Evolutionary conservation across 53 echinoderm and acorn worm species (phyloP).

Genomic region (Zoroaster sp.): DNA sequence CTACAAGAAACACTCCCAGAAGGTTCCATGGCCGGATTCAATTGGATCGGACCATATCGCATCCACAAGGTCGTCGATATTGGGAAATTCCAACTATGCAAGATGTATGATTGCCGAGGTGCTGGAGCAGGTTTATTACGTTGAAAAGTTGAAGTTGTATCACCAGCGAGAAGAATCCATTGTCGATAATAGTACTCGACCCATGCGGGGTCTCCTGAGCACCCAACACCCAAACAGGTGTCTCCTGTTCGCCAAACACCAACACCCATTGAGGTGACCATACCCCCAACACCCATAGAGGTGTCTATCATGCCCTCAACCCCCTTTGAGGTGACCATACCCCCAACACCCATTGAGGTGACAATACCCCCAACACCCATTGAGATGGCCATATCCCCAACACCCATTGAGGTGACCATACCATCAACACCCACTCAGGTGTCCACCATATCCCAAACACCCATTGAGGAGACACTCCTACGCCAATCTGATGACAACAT

Average conservation of each 20-base stretch:
- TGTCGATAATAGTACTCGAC: background rate
- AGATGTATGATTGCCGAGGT: background rate
- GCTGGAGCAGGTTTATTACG: background rate
- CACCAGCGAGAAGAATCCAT: background rate
- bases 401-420: background rate
- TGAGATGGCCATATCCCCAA: background rate
- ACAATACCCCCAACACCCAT: too few relatives aligned
- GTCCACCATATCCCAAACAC: background rate
- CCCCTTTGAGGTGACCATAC: background rate
- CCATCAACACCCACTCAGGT: background rate
- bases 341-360: too few relatives aligned
- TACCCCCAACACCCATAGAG: background rate
- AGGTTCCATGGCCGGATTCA: background rate
- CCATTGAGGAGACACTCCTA: background rate
- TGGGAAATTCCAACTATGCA: background rate
- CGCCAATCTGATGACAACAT: background rate
- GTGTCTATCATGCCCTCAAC: background rate
- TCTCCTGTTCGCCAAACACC: too few relatives aligned
- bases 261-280: background rate
- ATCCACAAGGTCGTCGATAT: background rate
- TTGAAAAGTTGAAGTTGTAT: background rate
- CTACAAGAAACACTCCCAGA: background rate
- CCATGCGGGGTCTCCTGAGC: background rate
- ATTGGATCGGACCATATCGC: background rate
- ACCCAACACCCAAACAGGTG: too few relatives aligned